Base-by-base conservation (phyloP, 2,888 invertebrate species). In the Drosophila borealis region DNA sequence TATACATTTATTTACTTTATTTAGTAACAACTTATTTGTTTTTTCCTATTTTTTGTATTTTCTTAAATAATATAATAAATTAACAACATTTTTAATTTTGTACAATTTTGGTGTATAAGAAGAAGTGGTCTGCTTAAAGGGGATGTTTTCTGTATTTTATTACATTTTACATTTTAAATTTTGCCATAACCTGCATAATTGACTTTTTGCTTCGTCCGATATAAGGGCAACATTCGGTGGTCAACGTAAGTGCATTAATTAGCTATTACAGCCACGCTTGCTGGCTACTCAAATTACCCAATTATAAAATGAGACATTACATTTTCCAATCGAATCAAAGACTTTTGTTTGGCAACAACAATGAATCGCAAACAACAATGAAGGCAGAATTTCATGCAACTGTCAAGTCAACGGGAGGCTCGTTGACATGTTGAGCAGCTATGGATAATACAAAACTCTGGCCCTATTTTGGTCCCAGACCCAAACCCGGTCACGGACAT, bases 281-380 rank as follows among this genome's bases (percentile, higher is more conserved):
- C 51, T 81, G 75, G 66, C 53, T 70, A 71, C 79, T 86, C 83
- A 86, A 88, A 84, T 88, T 82, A 83, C 73, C 84, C 73, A 86
- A 86, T 84, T 86, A 85, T 75, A 61, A 74, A 54, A 67, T 51
- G 55, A 70, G 68, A 73, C 71, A 77, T 76, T 53, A 62, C 62
- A 55, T 36, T 66, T 71, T 49, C 44, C 70, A 68, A 69, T 69
- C 56, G 61, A 66, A 62, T 64, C 66, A 49, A 14, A 63, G 46
- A 48, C 86, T 69, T 76, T 82, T 82, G 82, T 82, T 76, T 53
- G 41, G 45, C 13, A 50, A 70, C 63, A 74, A 84, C 65, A 84
- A 84, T 76, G 66, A 72, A 45, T 61, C 54, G 10, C 80, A 85
- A 60, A 48, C 44, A 74, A 74, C 64, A 75, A 78, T 71, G 62